phyloP scores from a whole-genome alignment of 2,113 vertebrate genomes.

The Mobula hypostoma region DNA sequence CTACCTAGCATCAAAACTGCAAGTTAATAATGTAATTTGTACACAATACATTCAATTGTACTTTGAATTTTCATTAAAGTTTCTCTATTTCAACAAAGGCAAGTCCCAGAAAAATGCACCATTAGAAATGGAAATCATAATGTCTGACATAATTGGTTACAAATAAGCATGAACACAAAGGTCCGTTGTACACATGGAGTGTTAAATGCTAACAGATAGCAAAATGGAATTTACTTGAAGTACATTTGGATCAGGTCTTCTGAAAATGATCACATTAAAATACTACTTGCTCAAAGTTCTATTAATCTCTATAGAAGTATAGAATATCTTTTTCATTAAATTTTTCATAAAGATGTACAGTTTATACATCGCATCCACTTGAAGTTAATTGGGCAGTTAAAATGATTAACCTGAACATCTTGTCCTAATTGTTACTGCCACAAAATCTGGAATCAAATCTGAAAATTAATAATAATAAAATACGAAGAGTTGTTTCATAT shows the following conservation, averaged over 20 bases:
- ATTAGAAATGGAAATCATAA: neutral
- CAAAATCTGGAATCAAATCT: conserved; percentile 6
- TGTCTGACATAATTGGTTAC: neutral
- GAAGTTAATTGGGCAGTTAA: conserved; percentile 27
- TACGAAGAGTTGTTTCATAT: neutral
- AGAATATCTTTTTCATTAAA: conserved; percentile 11
- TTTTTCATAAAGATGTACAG: neutral
- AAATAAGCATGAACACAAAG: neutral
- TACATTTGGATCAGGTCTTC: neutral
- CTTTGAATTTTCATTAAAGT: neutral
- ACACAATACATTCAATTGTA: neutral
- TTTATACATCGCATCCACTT: conserved; percentile 14
- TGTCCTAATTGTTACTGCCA: neutral
- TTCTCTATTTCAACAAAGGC: neutral
- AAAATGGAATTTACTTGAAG: conserved; percentile 5
- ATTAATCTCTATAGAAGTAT: neutral
- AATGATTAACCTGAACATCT: neutral
- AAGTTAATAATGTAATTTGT: neutral
- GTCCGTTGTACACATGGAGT: neutral
- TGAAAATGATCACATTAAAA: neutral
- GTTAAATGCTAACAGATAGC: neutral
- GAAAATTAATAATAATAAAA: neutral
- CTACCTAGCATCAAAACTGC: neutral
- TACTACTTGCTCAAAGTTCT: neutral
- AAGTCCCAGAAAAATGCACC: neutral